A percentile compares a stretch with the other conserved stretches of the same genome.
These are phyloP conservation scores for Hucho hucho DNA, from an alignment of 2,113 vertebrate species.

Conservation along the genomic window DNA sequence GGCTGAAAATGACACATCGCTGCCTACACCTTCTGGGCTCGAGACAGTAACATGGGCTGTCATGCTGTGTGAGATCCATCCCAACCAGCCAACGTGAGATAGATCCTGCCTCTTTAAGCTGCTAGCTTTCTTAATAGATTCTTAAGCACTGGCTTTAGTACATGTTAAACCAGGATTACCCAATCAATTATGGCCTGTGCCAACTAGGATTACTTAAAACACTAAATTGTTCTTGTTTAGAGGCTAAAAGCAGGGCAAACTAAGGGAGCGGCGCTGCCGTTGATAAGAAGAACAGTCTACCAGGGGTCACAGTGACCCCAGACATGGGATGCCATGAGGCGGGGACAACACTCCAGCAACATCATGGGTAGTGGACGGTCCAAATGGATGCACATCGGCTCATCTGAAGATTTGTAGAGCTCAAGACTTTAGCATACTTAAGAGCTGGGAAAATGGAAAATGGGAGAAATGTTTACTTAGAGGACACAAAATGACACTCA, in stretches of 20 bases:
- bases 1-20: constrained; percentile 30
- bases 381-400: background rate
- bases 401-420: background rate
- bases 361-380: background rate
- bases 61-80: constrained; percentile 36
- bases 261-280: constrained; percentile 48
- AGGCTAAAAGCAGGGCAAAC: constrained; percentile 74
- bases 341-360: constrained; percentile 20
- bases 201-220: constrained; percentile 87
- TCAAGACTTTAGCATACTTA: background rate
- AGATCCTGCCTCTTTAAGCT: constrained; percentile 79
- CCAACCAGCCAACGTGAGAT: constrained; percentile 60
- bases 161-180: constrained; percentile 86
- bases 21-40: constrained; percentile 44
- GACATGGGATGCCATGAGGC: constrained; percentile 29
- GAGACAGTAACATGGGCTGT: constrained; percentile 12
- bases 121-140: constrained; percentile 79
- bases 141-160: constrained; percentile 84
- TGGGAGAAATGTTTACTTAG: background rate
- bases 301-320: constrained; percentile 50
- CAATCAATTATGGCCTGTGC: constrained; percentile 83
- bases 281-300: constrained; percentile 53
- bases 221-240: constrained; percentile 81
- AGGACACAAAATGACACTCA: background rate
- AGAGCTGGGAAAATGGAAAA: background rate